Evolutionary conservation across 2,888 invertebrate species (phyloP).

Genomic region (Pristionchus exspectatus): DNA sequence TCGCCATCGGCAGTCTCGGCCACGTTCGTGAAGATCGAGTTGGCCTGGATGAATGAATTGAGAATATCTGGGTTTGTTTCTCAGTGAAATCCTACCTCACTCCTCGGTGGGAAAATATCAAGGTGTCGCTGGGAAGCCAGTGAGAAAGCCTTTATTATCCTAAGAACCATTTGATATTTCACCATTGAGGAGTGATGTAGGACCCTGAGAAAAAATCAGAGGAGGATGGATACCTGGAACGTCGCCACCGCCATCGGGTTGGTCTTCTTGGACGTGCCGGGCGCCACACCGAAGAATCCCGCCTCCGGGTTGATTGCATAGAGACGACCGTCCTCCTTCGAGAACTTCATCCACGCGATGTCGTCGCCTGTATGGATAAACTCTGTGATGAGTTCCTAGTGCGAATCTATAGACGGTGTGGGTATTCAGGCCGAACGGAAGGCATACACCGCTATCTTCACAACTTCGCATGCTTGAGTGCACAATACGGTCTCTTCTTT

Average conservation of each 20-base stretch:
- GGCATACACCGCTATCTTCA: too few species aligned
- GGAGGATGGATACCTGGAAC: conserved; percentile 80
- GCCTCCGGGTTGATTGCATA: conserved; percentile 97
- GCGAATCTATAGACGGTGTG: too few species aligned
- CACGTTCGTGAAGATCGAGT: conserved; percentile 97
- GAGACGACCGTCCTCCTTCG: conserved; percentile 86
- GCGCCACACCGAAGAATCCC: conserved; percentile 98
- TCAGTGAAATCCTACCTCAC: too few species aligned
- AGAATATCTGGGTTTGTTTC: too few species aligned
- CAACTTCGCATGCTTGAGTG: conserved; percentile 80
- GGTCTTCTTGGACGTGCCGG: conserved; percentile 91
- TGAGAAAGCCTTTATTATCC: too few species aligned
- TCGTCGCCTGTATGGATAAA: conserved; percentile 89
- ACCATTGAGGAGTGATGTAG: too few species aligned
- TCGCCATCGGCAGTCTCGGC: conserved; percentile 95
- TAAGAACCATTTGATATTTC: too few species aligned
- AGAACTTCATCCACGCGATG: conserved; percentile 97
- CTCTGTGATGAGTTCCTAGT: too few species aligned
- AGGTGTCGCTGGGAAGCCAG: too few species aligned
- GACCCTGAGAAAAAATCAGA: too few species aligned
- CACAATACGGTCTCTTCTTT: background rate
- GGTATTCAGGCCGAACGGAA: too few species aligned
- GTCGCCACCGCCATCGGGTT: conserved; percentile 97
- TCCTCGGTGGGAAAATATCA: too few species aligned
- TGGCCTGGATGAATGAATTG: conserved; percentile 82